Evolutionary conservation across 2,113 vertebrate genomes (phyloP).

Genomic region (Gopherus evgoodei): DNA sequence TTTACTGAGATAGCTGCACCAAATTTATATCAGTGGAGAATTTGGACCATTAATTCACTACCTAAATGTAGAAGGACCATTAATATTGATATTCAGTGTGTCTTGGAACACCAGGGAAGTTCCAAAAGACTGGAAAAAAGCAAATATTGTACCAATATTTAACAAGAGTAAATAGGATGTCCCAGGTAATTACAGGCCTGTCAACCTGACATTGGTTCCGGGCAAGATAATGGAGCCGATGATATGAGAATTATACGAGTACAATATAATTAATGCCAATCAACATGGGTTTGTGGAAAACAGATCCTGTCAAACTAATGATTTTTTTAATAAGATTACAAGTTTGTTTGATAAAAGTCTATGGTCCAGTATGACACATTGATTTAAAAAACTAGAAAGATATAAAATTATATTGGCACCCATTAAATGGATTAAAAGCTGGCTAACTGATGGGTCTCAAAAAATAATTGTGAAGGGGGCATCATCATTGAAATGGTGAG

Average conservation of each 20-base stretch:
- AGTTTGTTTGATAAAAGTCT: background rate
- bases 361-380: background rate
- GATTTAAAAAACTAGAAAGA: background rate
- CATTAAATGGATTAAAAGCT: background rate
- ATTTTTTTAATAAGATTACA: background rate
- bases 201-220: background rate
- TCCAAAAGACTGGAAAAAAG: background rate
- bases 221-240: background rate
- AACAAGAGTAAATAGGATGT: background rate
- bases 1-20: background rate
- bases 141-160: background rate
- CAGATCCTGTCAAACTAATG: background rate
- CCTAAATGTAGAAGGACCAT: background rate
- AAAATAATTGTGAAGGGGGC: background rate
- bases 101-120: background rate
- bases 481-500: background rate
- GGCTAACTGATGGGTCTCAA: background rate
- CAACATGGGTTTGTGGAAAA: background rate
- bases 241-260: background rate
- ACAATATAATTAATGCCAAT: background rate
- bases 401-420: background rate
- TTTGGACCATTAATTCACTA: constrained; percentile 2
- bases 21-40: background rate
- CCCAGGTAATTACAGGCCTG: background rate
- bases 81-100: background rate